phyloP scores from a whole-genome alignment of 1,140 invertebrate genomes.

The Drosophila athabasca region DNA sequence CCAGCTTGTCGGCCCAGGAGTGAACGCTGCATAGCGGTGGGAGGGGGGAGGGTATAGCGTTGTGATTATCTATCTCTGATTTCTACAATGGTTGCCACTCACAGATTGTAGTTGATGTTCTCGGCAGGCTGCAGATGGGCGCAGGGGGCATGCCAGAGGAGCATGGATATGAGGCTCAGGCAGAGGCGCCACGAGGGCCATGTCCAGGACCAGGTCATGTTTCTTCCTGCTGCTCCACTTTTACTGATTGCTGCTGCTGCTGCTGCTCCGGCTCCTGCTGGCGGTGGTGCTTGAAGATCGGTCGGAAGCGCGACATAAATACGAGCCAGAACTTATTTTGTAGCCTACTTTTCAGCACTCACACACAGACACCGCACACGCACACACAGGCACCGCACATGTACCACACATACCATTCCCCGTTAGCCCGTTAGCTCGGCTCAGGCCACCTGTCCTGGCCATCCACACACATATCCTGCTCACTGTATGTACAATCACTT shows the following conservation, averaged over 20 bases:
- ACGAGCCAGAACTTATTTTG: conserved; percentile 44
- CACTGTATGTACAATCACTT: conserved; percentile 13
- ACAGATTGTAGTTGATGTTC: conserved; percentile 83
- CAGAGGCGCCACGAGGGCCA: conserved; percentile 68
- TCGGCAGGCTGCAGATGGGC: conserved; percentile 63
- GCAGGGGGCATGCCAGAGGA: conserved; percentile 54
- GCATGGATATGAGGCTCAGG: conserved; percentile 56
- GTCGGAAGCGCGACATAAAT: conserved; percentile 66
- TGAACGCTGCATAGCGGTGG: conserved; percentile 85
- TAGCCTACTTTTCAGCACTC: conserved; percentile 49
- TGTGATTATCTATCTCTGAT: background rate
- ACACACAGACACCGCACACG: conserved; percentile 22
- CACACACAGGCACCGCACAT: conserved; percentile 5
- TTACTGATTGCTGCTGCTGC: conserved; percentile 18
- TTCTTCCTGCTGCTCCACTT: background rate
- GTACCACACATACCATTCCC: conserved; percentile 26
- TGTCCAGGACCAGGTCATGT: conserved; percentile 41
- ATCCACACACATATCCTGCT: conserved; percentile 39
- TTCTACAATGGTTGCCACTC: conserved; percentile 27
- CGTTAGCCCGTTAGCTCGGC: conserved; percentile 49
- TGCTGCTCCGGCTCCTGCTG: conserved; percentile 36
- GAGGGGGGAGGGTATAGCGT: background rate
- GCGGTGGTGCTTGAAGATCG: conserved; percentile 31
- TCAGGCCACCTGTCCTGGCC: conserved; percentile 53
- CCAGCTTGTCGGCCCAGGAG: conserved; percentile 89